These are phyloP conservation scores for Lacerta agilis DNA, from an alignment of 2,797 vertebrate species.

Conservation along the genomic window DNA sequence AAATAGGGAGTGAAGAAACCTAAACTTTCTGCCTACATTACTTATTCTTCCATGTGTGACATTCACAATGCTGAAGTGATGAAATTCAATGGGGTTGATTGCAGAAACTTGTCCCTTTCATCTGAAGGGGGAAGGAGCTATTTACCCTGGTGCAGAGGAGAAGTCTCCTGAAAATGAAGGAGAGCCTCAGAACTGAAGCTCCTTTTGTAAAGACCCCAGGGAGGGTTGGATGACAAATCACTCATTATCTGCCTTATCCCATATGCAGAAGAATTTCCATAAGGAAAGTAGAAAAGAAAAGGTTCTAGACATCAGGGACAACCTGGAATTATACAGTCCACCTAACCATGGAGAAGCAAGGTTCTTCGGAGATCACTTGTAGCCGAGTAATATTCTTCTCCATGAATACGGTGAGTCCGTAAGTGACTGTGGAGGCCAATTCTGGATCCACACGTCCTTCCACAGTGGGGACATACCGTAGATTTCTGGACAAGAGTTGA, in stretches of 20 bases:
- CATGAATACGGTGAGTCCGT: too few species aligned
- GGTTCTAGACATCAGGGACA: background rate
- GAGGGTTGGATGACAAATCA: background rate
- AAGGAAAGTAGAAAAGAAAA: background rate
- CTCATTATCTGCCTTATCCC: background rate
- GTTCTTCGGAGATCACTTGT: too few species aligned
- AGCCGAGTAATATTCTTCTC: too few species aligned
- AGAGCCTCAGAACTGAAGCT: background rate
- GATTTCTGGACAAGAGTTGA: too few species aligned
- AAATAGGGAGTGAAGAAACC: background rate
- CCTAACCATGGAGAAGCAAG: background rate
- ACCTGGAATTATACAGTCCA: background rate
- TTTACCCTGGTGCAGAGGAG: background rate
- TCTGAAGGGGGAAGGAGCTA: background rate
- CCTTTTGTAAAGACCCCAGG: background rate
- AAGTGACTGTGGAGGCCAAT: too few species aligned
- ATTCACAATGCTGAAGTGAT: conserved; percentile 28
- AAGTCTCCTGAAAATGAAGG: background rate
- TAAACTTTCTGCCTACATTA: conserved; percentile 12
- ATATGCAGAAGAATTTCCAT: background rate
- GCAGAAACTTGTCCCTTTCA: conserved; percentile 10
- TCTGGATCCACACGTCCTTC: too few species aligned
- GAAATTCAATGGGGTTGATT: conserved; percentile 38
- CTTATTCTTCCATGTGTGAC: background rate
- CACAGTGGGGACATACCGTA: too few species aligned